phyloP scores from a whole-genome alignment of 2,113 vertebrate genomes.

The Paralichthys olivaceus region DNA sequence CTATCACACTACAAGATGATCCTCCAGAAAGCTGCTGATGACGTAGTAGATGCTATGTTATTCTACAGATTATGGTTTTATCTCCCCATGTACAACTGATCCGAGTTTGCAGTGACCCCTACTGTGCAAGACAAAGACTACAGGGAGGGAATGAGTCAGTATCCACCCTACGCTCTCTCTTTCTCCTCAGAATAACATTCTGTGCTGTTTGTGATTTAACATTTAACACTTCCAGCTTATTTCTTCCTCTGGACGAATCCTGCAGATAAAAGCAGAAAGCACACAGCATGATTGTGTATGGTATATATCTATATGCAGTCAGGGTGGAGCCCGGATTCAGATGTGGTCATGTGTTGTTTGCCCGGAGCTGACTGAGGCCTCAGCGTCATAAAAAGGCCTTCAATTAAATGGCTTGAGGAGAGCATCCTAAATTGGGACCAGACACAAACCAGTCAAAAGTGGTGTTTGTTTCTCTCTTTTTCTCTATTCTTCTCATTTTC shows the following conservation, averaged over 20 bases:
- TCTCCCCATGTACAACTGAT: conserved; percentile 8
- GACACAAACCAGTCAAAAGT: conserved; percentile 42
- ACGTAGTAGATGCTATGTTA: conserved; percentile 8
- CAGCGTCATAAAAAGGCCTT: conserved; percentile 51
- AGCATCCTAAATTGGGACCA: conserved; percentile 56
- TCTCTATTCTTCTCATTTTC: conserved; percentile 5
- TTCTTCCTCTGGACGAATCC: not conserved
- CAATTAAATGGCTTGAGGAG: conserved; percentile 59
- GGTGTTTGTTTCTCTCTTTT: conserved; percentile 16
- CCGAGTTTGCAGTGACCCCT: conserved; percentile 59
- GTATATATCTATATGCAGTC: conserved; percentile 32
- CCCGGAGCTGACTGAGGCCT: conserved; percentile 37
- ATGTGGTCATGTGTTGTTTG: conserved; percentile 61
- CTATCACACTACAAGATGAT: not conserved
- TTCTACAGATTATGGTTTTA: not conserved
- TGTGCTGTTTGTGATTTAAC: not conserved
- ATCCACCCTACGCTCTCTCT: not conserved
- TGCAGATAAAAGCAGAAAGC: conserved; percentile 13
- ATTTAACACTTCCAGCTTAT: not conserved
- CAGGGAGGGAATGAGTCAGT: conserved; percentile 7
- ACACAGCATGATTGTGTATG: conserved; percentile 1
- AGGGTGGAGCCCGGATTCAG: conserved; percentile 61
- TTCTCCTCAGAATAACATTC: not conserved
- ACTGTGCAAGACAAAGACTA: conserved; percentile 35
- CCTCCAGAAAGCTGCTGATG: conserved; percentile 3